These are phyloP conservation scores for Dexiosoma caninum DNA, from an alignment of 2,888 invertebrate genomes.

Conservation along the genomic window DNA sequence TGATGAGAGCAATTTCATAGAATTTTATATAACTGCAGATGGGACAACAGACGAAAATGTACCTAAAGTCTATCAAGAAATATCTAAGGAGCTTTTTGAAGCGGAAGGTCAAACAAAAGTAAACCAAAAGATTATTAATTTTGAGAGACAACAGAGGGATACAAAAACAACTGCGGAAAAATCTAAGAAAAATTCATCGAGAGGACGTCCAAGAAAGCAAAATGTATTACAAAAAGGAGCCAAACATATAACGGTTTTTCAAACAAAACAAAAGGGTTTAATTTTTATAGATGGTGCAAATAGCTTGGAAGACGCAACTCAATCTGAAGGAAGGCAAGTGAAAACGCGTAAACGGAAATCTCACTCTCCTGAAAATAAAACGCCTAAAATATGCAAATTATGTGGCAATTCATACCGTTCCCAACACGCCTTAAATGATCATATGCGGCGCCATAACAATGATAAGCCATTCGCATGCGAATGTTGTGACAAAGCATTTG, in stretches of 20 bases:
- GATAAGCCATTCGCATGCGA: constrained; percentile 75
- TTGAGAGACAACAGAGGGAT: not conserved
- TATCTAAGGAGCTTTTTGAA: not conserved
- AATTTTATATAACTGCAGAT: constrained; percentile 46
- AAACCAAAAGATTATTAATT: too few species aligned
- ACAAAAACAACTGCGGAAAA: not conserved
- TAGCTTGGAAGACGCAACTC: not conserved
- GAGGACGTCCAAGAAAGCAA: not conserved
- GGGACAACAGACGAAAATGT: not conserved
- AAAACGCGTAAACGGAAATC: constrained; percentile 52
- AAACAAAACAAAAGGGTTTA: not conserved
- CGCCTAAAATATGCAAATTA: constrained; percentile 75
- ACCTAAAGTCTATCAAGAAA: not conserved
- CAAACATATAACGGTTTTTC: not conserved
- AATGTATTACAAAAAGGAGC: not conserved
- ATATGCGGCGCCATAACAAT: constrained; percentile 77
- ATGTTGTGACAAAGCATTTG: constrained; percentile 76
- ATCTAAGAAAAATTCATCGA: not conserved
- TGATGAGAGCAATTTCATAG: constrained; percentile 34
- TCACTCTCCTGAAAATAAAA: constrained; percentile 61
- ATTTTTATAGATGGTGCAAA: not conserved
- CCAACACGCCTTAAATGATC: constrained; percentile 76
- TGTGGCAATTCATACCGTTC: constrained; percentile 77
- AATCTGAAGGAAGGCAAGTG: constrained; percentile 10
- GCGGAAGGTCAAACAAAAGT: not conserved